These are phyloP conservation scores for Thereuonema tuberculata DNA, from an alignment of 1,140 invertebrate species.

Conservation along the genomic window DNA sequence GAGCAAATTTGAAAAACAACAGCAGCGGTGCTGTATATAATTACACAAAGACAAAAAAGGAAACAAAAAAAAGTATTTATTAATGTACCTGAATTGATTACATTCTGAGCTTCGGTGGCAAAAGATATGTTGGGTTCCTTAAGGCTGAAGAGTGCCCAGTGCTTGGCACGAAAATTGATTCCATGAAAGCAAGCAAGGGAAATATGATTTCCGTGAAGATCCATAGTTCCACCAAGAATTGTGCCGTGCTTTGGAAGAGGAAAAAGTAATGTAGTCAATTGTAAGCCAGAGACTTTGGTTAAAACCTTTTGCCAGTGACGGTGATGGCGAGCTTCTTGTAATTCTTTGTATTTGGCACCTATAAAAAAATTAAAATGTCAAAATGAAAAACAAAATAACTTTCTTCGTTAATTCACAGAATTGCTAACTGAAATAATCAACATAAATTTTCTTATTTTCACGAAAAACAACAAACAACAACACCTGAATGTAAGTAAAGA, in stretches of 20 bases:
- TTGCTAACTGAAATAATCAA: too few species aligned
- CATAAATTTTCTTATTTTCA: too few species aligned
- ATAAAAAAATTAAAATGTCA: conserved; percentile 1
- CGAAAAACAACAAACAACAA: too few species aligned
- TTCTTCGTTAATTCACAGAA: neutral
- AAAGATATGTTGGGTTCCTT: conserved; percentile 90
- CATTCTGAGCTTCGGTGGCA: conserved; percentile 82
- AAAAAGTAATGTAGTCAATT: conserved; percentile 54
- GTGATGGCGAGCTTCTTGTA: conserved; percentile 65
- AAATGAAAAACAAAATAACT: conserved; percentile 15
- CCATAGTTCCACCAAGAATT: conserved; percentile 83
- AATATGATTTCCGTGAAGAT: conserved; percentile 72
- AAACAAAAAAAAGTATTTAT: neutral
- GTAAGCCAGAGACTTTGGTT: conserved; percentile 52
- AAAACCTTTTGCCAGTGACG: conserved; percentile 81
- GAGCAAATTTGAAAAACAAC: too few species aligned
- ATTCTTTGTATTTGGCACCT: conserved; percentile 7
- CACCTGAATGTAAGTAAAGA: too few species aligned
- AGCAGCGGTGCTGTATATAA: too few species aligned
- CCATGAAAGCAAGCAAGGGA: conserved; percentile 94
- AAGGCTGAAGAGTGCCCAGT: conserved; percentile 89
- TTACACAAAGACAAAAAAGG: too few species aligned
- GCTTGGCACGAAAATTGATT: conserved; percentile 92
- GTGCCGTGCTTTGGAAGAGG: conserved; percentile 55
- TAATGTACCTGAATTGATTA: conserved; percentile 27